Percentiles rank a stretch among this genome's conserved stretches.
phyloP scores from a whole-genome alignment of 2,113 vertebrate genomes.

The Mugil cephalus region DNA sequence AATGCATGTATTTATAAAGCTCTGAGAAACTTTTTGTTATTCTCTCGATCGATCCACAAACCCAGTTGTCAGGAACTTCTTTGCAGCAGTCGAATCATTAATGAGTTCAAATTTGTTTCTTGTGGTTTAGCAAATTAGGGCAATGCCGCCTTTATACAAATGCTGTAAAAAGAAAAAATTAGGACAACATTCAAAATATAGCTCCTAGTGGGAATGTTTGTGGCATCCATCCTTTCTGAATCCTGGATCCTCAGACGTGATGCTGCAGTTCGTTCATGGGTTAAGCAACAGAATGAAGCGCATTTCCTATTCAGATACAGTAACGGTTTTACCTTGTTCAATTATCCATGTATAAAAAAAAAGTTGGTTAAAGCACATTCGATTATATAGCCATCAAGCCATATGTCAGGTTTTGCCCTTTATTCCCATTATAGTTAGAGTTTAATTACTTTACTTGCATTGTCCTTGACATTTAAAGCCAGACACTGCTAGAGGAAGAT shows the following conservation, averaged over 20 bases:
- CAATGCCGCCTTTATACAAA: neutral
- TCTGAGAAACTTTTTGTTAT: neutral
- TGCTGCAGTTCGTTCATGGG: neutral
- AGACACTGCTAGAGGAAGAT: neutral
- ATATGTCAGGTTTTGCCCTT: neutral
- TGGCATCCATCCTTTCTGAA: slow-evolving; percentile 1
- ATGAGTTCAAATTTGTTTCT: neutral
- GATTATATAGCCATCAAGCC: neutral
- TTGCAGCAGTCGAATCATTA: slow-evolving; percentile 3
- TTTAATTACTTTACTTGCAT: neutral
- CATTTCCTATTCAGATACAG: too few species aligned
- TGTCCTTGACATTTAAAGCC: slow-evolving; percentile 24
- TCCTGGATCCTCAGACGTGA: neutral
- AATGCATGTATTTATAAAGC: neutral
- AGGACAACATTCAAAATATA: slow-evolving; percentile 10
- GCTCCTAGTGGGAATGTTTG: neutral
- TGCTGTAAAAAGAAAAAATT: too few species aligned
- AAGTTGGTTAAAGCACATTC: neutral
- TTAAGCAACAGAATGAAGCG: neutral
- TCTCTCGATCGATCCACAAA: neutral
- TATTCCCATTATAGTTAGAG: neutral
- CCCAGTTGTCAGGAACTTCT: neutral
- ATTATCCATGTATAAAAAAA: neutral
- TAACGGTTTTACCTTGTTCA: neutral
- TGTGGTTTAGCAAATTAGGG: slow-evolving; percentile 12